Evolutionary conservation across 2,797 vertebrate species (phyloP).

Genomic region (Ptychadena robeensis): DNA sequence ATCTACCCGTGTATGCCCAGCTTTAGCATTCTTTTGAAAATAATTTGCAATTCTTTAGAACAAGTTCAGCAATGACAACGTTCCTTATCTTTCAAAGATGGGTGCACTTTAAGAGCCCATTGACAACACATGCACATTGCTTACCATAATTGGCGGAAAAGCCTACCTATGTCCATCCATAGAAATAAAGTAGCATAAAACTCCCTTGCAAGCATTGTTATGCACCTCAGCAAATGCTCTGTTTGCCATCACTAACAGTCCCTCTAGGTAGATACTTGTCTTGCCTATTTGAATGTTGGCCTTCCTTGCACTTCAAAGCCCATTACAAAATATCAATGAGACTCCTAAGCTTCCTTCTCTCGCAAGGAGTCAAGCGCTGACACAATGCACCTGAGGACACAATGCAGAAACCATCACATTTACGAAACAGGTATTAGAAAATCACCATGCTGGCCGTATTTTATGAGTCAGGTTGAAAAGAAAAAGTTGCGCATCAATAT

Average conservation of each 20-base stretch:
- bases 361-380: not conserved
- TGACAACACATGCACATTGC: too few species aligned
- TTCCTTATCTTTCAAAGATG: too few species aligned
- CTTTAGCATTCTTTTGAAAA: too few species aligned
- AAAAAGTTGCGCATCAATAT: conserved; percentile 46
- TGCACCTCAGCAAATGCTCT: not conserved
- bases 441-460: conserved; percentile 45
- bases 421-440: conserved; percentile 32
- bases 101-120: too few species aligned
- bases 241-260: not conserved
- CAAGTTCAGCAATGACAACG: too few species aligned
- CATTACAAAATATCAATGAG: conserved; percentile 23
- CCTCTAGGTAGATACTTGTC: not conserved
- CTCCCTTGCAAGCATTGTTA: not conserved
- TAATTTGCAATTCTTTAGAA: too few species aligned
- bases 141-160: too few species aligned
- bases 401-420: conserved; percentile 5
- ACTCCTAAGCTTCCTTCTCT: not conserved
- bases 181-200: not conserved
- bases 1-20: too few species aligned
- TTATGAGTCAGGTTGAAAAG: conserved; percentile 28
- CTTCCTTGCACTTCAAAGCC: not conserved
- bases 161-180: too few species aligned
- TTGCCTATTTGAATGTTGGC: not conserved
- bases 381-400: conserved; percentile 5